Base-by-base conservation (phyloP, 2,888 invertebrate species). In the Lamproptera curius region DNA sequence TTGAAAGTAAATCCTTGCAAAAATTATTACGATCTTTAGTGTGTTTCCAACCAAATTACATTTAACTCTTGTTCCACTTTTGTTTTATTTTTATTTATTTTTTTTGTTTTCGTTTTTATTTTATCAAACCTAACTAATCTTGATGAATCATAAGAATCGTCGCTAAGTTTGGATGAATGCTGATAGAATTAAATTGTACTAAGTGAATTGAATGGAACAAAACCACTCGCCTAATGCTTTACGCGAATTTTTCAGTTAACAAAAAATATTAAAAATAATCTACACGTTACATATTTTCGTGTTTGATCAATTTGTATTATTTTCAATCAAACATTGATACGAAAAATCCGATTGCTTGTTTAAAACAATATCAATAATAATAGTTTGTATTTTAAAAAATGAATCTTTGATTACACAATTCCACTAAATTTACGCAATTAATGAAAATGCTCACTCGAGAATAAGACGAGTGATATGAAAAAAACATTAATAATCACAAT, bases 101-200 rank as follows among this genome's bases (percentile, higher is more conserved):
- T 39, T 16, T 17, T 31, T 38, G 5, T 17, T 34, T 46, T 36
- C 26, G 28, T 23, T 36, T 28, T 40, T 16, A 26, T 46, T 46
- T 41, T 42, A 14, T 28, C 41, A 40, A 34, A 23, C 35, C 35
- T 46, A 40, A n/a, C 35, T 46, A 40, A 17, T 44, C 28, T 15
- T 46, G 33, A 26, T 46, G 34, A 23, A 34, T 46, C 46, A 46
- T 35, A 46, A 46, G 40, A 46, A 40, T 35, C 35, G 39, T 46
- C 35, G 28, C 35, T 38, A 28, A 14, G 46, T 40, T 35, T 26
- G 26, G 23, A 35, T 26, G 33, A 26, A 28, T 28, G 16, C 8
- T 35, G 23, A 33, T 14, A 26, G 31, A 28, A 44, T 17, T 37
- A 44, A 31, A 46, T 46, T 39, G 38, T 39, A 46, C 39, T 46